Conservation (phyloP, 35 echinoderm and acorn worm genomes). For the Strongylocentrotus purpuratus region DNA sequence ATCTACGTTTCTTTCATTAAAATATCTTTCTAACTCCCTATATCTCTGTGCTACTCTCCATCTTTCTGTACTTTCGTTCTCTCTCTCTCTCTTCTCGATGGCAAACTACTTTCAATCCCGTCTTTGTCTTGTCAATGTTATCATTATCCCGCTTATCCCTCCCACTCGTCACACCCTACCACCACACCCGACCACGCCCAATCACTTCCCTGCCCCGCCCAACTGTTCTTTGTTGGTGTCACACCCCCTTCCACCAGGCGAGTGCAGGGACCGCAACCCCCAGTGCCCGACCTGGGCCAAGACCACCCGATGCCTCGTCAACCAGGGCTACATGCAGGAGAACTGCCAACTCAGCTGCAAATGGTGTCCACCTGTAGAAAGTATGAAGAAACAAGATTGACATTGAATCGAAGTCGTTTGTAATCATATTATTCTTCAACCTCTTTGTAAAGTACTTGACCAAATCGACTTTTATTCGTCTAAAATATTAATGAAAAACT, state of each 20-base stretch:
- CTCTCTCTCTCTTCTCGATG: background rate
- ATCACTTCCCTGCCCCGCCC: background rate
- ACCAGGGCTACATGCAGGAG: conserved; percentile 37
- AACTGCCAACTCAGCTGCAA: conserved; percentile 57
- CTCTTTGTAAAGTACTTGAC: too few species aligned
- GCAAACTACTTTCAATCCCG: background rate
- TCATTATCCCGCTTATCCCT: background rate
- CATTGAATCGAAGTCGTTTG: too few species aligned
- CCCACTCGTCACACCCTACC: background rate
- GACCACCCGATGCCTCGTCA: conserved; percentile 25
- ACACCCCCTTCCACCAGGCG: background rate
- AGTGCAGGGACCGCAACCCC: conserved; percentile 41
- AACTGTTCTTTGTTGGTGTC: background rate
- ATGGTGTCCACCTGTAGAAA: conserved; percentile 21
- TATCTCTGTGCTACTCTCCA: background rate
- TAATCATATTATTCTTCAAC: too few species aligned
- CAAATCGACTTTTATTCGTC: too few species aligned
- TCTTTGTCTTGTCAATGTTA: too few species aligned
- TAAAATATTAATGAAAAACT: too few species aligned
- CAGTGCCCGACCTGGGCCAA: conserved; percentile 38
- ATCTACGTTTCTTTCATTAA: background rate
- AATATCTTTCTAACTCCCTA: background rate
- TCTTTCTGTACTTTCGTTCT: background rate
- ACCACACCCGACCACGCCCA: background rate
- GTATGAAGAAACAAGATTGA: background rate